phyloP scores from a whole-genome alignment of 2,797 vertebrate genomes.

The Lophura swinhoii region DNA sequence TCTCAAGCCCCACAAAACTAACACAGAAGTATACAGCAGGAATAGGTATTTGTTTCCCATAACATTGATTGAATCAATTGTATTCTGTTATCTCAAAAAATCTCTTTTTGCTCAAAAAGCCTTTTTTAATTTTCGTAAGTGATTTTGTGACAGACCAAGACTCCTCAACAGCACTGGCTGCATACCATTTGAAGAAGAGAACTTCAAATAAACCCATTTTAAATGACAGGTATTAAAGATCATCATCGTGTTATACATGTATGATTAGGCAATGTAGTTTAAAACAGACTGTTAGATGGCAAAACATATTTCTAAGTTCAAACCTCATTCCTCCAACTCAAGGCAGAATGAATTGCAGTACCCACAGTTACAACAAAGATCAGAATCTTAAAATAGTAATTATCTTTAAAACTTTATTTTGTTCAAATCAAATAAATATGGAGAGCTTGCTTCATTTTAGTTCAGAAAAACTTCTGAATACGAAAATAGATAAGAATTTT shows the following conservation, averaged over 20 bases:
- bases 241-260: not conserved
- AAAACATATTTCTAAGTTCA: not conserved
- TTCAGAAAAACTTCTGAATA: slow-evolving; percentile 1
- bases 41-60: not conserved
- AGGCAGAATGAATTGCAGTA: not conserved
- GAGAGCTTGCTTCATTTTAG: not conserved
- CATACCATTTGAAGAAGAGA: not conserved
- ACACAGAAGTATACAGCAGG: not conserved
- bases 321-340: not conserved
- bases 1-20: not conserved
- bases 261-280: not conserved
- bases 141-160: not conserved
- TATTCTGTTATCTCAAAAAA: no score
- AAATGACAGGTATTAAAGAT: not conserved
- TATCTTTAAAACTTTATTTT: not conserved
- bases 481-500: not conserved
- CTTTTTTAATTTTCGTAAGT: not conserved
- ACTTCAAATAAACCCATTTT: not conserved
- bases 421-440: not conserved
- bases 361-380: not conserved
- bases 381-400: not conserved
- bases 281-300: not conserved
- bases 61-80: not conserved
- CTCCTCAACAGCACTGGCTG: not conserved
- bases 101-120: not conserved